Conservation (phyloP, 2,113 vertebrate species). For the Eonycteris spelaea region DNA sequence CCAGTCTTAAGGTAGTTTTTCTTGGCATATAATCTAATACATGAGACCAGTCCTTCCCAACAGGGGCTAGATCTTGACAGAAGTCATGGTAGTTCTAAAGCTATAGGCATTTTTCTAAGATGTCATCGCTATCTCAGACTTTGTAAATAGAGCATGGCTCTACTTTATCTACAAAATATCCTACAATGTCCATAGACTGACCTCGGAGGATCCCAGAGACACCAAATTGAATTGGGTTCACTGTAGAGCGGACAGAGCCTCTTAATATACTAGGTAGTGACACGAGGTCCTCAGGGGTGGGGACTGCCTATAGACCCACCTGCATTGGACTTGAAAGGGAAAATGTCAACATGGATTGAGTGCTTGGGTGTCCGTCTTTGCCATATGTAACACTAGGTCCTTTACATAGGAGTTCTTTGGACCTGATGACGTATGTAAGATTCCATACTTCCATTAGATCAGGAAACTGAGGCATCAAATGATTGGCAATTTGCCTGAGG, state of each 20-base stretch:
- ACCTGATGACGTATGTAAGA: background rate
- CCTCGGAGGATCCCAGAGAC: background rate
- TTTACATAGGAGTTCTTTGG: background rate
- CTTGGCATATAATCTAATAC: background rate
- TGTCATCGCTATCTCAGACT: background rate
- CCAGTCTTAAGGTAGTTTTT: background rate
- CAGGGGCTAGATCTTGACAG: background rate
- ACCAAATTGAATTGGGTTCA: background rate
- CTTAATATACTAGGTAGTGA: background rate
- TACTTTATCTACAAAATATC: background rate
- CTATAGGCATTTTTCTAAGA: slow-evolving; percentile 8
- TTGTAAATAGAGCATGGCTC: background rate
- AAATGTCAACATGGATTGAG: background rate
- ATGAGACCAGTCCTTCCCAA: background rate
- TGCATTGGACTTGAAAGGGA: background rate
- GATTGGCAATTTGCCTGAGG: background rate
- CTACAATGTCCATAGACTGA: background rate
- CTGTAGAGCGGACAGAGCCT: background rate
- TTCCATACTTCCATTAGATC: background rate
- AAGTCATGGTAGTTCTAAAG: background rate
- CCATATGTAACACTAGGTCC: background rate
- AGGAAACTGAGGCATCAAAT: background rate
- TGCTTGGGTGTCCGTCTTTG: background rate
- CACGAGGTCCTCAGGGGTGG: background rate
- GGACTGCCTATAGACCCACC: background rate